Evolutionary conservation across 1,140 invertebrate genomes (phyloP), one percentile per base, ranked within the genome.

Genomic region (Drosophila lacertosa): DNA sequence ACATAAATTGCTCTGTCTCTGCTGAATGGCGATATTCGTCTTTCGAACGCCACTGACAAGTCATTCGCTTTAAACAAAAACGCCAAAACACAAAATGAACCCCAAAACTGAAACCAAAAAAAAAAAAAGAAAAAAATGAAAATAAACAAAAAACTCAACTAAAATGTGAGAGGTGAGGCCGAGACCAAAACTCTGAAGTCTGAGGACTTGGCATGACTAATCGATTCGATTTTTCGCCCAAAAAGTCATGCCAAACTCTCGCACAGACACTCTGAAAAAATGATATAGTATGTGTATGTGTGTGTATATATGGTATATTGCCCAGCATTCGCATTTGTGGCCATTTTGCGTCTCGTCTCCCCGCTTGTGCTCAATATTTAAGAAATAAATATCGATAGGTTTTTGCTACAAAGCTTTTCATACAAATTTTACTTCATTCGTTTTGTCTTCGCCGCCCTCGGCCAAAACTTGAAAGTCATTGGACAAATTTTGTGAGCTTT

Each of bases 121-220:
- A 24, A 57, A 59, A 35, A 35, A 62, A 37, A 39, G 35, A 44
- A 29, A 18, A 26, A 26, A 4, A 26, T 29, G 26, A 37, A 51
- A 65, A 35, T 35, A 63, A 35, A 39, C 48, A 54, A 51, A 45
- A 75, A 47, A 33, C 59, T 66, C 24, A 79, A 68, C 75, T 71
- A 44, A 68, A 68, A 76, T 70, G 67, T 64, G 60, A 70, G 67
- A 70, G 67, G 67, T 70, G 67, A 70, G 53, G 22, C 60, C 33
- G 16, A 45, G 57, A 51, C 40, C 13, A 51, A 33, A 51, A 40
- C 51, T 44, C 18, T 44, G 18, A 47, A 54, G 55, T 35, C 45
- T 75, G 78, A 82, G 81, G 77, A 73, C 79, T 83, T 74, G 80
- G 73, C 81, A 86, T 86, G 81, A 86, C 81, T 86, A 86, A 86